Percentiles rank a stretch among this genome's conserved stretches.
Conservation (phyloP, 2,113 vertebrate species). For the Zosterops lateralis region DNA sequence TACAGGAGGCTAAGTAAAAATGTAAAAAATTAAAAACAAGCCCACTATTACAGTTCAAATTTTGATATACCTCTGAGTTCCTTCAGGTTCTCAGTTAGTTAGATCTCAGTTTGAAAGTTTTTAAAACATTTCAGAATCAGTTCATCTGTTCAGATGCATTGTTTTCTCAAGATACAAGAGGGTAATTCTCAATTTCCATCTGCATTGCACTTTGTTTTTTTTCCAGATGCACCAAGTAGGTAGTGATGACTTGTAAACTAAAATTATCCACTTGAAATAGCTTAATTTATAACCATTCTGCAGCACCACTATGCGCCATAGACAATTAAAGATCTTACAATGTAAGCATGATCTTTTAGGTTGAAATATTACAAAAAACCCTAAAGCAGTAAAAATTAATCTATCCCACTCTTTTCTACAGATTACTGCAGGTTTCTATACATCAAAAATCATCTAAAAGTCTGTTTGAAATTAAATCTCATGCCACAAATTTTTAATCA, state of each 20-base stretch:
- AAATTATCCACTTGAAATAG: neutral
- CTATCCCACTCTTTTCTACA: neutral
- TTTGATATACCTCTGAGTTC: neutral
- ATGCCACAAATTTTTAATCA: neutral
- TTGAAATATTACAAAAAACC: neutral
- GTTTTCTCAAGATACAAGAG: neutral
- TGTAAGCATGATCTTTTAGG: neutral
- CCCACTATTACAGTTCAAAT: neutral
- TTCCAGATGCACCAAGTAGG: neutral
- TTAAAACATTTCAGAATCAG: neutral
- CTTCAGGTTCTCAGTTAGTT: neutral
- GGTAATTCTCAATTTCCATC: neutral
- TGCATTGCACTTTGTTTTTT: neutral
- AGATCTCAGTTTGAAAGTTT: neutral
- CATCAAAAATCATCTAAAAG: neutral
- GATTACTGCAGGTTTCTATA: neutral
- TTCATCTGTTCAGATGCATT: neutral
- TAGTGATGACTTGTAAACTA: neutral
- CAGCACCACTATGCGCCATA: neutral
- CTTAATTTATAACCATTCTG: neutral
- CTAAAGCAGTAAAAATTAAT: neutral
- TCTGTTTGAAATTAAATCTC: neutral
- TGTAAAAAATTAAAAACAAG: accelerated
- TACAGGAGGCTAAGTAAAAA: neutral
- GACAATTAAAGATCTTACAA: neutral